phyloP scores from a whole-genome alignment of 2,888 invertebrate genomes.

The Eristalis tenax region DNA sequence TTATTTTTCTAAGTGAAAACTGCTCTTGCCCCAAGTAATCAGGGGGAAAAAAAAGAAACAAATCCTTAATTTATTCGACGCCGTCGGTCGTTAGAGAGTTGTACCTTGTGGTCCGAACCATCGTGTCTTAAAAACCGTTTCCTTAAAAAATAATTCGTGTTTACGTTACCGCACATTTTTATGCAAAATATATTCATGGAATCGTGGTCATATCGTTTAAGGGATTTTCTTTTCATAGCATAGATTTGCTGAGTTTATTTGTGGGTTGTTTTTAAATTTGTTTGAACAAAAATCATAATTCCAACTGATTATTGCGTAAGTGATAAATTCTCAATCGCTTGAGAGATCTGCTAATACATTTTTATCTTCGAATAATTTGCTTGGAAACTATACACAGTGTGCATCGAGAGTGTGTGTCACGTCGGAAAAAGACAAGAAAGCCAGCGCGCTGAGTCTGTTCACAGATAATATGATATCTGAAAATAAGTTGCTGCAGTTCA shows the following conservation, averaged over 20 bases:
- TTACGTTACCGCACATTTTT: not conserved
- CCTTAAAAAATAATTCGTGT: not conserved
- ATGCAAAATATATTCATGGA: conserved; percentile 57
- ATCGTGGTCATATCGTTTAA: conserved; percentile 75
- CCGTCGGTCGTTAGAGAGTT: conserved; percentile 6
- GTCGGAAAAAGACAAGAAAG: not conserved
- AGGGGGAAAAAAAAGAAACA: not conserved
- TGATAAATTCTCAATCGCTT: not conserved
- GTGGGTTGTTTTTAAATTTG: conserved; percentile 1
- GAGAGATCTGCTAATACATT: not conserved
- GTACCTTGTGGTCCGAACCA: not conserved
- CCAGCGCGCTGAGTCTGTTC: not conserved
- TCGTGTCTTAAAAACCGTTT: not conserved
- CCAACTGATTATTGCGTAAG: conserved; percentile 26
- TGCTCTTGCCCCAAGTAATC: not conserved
- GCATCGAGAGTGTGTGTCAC: not conserved
- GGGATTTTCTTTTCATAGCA: conserved; percentile 77
- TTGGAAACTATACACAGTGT: conserved; percentile 3
- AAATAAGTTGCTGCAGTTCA: conserved; percentile 48
- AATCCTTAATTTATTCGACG: not conserved
- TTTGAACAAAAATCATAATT: not conserved
- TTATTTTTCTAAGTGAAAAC: not conserved
- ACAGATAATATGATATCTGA: conserved; percentile 67
- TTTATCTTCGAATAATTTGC: not conserved
- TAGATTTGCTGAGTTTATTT: conserved; percentile 55